Base-by-base conservation (phyloP, 2,113 vertebrate genomes). In the Scytalopus superciliaris region DNA sequence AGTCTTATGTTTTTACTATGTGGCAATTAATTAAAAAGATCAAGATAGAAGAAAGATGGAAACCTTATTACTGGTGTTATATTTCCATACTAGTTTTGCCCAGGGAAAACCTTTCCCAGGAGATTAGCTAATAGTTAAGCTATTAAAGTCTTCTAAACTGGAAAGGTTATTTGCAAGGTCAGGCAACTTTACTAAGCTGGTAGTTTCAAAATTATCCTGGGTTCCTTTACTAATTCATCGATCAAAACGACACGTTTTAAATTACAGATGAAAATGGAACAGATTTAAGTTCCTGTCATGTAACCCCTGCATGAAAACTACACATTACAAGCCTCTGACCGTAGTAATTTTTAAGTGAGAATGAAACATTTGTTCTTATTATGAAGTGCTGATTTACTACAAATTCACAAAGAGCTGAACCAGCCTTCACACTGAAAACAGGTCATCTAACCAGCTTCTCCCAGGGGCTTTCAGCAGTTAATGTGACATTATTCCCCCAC, bases 211-310 rank as follows among this genome's bases (percentile, higher is more conserved):
- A 93, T 95, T 95, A 94, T 94, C 70, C 88, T 31, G 45, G 78
- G 90, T 87, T 94, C 72, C 80, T 96, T 89, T 75, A 55, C 94
- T 97, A 96, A 97, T 97, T 97, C 91, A 96, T 97, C 83, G 87
- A 96, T 97, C 95, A 96, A 96, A 97, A 96, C 83, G 95, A 89
- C 91, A 90, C 81, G 21, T 95, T 96, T 93, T 97, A 96, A 96
- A 97, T 97, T 96, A 67, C 60, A 94, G 91, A 95, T 97, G 94
- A 97, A 97, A 97, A 95, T 72, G 84, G 91, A 63, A 30, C 86
- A 83, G 93, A 86, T 84, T 97, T 96, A 91, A 94, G 84, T 75
- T 70, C 74, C 67, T 6, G 30, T 90, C 93, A 68, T 94, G 92
- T 91, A 96, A 90, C 45, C 86, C 77, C 78, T 37, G 40, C 70